A percentile compares a stretch with the other conserved stretches of the same genome.
phyloP scores from a whole-genome alignment of 2,113 vertebrate species.

The Trichechus manatus region DNA sequence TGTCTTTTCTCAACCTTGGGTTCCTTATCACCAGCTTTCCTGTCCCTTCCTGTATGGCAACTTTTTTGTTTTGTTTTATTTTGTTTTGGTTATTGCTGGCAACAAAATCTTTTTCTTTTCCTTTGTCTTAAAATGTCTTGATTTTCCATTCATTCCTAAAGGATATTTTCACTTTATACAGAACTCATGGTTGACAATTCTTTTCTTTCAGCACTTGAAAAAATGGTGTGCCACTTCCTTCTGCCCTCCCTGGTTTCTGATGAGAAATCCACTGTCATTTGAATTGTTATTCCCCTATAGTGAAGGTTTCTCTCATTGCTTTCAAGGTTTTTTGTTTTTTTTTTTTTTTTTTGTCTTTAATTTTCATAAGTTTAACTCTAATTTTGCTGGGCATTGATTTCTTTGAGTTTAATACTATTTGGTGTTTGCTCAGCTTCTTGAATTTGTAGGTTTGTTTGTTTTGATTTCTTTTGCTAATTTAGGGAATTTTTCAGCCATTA shows the following conservation, averaged over 20 bases:
- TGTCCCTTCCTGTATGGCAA: too few relatives aligned
- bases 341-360: not conserved
- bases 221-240: too few relatives aligned
- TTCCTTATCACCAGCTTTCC: too few relatives aligned
- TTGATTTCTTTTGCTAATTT: slow-evolving; percentile 6
- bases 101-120: not conserved
- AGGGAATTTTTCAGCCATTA: not conserved
- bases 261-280: not conserved
- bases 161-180: too few relatives aligned
- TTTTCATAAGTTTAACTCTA: slow-evolving; percentile 31
- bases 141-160: too few relatives aligned
- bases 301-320: slow-evolving; percentile 17
- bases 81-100: not conserved
- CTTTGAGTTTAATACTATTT: not conserved
- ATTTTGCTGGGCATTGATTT: not conserved
- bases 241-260: too few relatives aligned
- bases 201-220: too few relatives aligned
- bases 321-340: not conserved
- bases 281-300: not conserved
- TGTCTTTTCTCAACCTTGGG: too few relatives aligned
- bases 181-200: too few relatives aligned
- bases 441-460: not conserved
- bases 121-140: too few relatives aligned
- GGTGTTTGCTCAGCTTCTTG: not conserved
- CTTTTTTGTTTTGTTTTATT: too few relatives aligned